Percentiles rank a stretch among this genome's conserved stretches.
These are phyloP conservation scores for Porites cylindrica DNA, from an alignment of 92 coral and sea anemone species.

Conservation along the genomic window DNA sequence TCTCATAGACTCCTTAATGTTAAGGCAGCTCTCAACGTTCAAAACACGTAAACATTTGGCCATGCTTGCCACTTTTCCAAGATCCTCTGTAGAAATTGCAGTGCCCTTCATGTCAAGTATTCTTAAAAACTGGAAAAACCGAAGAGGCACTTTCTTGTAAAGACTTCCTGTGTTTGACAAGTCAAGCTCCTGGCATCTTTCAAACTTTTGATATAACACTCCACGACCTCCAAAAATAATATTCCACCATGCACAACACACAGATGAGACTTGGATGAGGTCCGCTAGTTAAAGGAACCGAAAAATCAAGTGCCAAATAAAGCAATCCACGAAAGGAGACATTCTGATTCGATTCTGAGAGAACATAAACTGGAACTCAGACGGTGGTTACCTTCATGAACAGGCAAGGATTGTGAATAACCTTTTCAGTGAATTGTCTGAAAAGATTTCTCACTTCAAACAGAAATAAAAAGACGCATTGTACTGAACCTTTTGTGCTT, in stretches of 20 bases:
- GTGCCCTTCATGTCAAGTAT: neutral
- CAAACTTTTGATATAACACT: neutral
- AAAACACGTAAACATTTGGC: neutral
- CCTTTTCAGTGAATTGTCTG: neutral
- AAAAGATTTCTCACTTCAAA: neutral
- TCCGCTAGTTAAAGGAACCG: constrained; percentile 4
- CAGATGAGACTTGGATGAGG: neutral
- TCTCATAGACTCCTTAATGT: neutral
- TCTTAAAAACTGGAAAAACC: neutral
- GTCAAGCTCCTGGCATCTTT: constrained; percentile 1
- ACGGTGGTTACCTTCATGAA: neutral
- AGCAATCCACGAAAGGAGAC: neutral
- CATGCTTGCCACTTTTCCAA: neutral
- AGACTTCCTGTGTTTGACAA: neutral
- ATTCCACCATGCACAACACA: constrained; percentile 21
- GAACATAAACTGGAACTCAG: neutral
- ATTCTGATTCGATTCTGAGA: neutral
- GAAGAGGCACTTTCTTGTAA: neutral
- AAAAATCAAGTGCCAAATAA: neutral
- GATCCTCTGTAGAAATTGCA: neutral
- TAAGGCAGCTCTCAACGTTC: neutral
- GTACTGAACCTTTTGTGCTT: neutral
- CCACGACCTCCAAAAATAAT: neutral
- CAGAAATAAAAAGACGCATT: neutral
- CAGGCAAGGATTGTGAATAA: neutral